Evolutionary conservation across 2,797 vertebrate species (phyloP).

Genomic region (Onychomys arenicola): DNA sequence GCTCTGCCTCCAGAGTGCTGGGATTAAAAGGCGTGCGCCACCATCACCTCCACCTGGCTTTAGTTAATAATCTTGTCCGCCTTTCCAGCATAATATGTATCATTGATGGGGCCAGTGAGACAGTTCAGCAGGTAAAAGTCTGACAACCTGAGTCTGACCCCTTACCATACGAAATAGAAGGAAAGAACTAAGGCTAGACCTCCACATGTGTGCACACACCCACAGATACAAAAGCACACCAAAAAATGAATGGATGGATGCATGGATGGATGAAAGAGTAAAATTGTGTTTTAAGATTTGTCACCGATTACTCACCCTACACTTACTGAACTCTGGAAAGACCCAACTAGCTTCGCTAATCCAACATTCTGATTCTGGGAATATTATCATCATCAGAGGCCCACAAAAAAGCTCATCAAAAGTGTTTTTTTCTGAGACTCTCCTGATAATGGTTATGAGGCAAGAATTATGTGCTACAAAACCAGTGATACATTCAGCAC

Average conservation of each 20-base stretch:
- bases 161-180: not conserved
- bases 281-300: not conserved
- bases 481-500: slow-evolving; percentile 26
- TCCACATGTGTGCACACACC: not conserved
- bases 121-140: not conserved
- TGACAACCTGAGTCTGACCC: not conserved
- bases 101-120: not conserved
- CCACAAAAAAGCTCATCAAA: not conserved
- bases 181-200: not conserved
- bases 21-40: not conserved
- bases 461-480: not conserved
- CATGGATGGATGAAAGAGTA: not conserved
- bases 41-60: not conserved
- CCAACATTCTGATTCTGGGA: not conserved
- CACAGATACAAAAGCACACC: not conserved
- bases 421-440: slow-evolving; percentile 5
- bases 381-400: slow-evolving; percentile 16
- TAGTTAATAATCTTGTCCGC: not conserved
- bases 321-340: slow-evolving; percentile 1
- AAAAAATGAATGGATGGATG: not conserved
- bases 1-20: not conserved
- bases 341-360: slow-evolving; percentile 1
- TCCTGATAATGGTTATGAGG: not conserved
- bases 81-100: not conserved
- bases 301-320: not conserved